Conservation (phyloP, 2,888 invertebrate genomes). For the Venusia cambrica region DNA sequence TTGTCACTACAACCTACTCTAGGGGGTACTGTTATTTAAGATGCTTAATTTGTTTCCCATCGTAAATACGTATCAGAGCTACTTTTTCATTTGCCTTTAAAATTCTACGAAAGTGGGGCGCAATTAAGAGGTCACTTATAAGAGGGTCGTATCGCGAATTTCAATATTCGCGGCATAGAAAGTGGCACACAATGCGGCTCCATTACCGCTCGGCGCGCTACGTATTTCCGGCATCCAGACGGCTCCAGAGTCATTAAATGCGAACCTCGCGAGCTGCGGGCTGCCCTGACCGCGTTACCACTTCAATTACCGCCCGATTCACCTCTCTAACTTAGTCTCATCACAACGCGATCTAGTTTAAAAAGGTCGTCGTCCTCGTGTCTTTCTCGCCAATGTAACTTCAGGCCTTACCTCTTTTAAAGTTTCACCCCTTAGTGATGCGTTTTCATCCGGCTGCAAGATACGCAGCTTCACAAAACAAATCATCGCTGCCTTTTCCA, state of each 20-base stretch:
- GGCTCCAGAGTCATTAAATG: conserved; percentile 66
- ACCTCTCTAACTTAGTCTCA: conserved; percentile 37
- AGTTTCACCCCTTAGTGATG: conserved; percentile 89
- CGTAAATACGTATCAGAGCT: conserved; percentile 9
- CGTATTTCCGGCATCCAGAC: conserved; percentile 74
- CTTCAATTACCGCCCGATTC: conserved; percentile 69
- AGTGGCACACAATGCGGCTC: conserved; percentile 72
- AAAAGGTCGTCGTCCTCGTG: no score
- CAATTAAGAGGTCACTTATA: conserved; percentile 52
- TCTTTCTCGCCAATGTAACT: neutral
- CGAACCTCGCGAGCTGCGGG: conserved; percentile 43
- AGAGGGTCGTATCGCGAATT: conserved; percentile 63
- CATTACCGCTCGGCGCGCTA: conserved; percentile 69
- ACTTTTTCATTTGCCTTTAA: conserved; percentile 7
- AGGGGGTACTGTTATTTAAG: no score
- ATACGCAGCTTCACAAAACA: conserved; percentile 94
- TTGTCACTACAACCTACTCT: no score
- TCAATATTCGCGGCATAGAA: conserved; percentile 73
- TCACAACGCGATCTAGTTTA: conserved; percentile 38
- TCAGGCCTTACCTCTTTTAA: conserved; percentile 84
- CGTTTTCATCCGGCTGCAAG: conserved; percentile 92
- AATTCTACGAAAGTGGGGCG: conserved; percentile 28
- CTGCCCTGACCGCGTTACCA: conserved; percentile 35
- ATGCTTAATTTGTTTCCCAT: no score
- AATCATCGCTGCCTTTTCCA: conserved; percentile 97